phyloP scores from a whole-genome alignment of 92 coral and sea anemone species.

The Micromussa lordhowensis region DNA sequence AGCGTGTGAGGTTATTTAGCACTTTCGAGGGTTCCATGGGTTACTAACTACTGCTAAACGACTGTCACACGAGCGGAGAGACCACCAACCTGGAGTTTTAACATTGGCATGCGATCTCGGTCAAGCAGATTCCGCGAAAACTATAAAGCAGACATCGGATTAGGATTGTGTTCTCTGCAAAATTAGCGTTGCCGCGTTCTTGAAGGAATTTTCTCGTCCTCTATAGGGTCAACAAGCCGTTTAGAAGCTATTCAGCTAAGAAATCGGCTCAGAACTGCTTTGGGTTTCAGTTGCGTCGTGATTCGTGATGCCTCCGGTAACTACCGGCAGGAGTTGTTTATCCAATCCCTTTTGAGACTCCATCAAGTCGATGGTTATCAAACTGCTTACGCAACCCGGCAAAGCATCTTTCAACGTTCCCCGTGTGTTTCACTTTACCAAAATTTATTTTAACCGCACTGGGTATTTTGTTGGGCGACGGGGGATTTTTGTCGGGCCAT shows the following conservation, averaged over 20 bases:
- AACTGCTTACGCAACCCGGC: slow-evolving; percentile 2
- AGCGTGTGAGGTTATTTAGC: slow-evolving; percentile 32
- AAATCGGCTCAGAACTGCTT: slow-evolving; percentile 39
- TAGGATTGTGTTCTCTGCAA: background rate
- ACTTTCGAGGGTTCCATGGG: slow-evolving; percentile 27
- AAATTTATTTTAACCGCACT: slow-evolving; percentile 7
- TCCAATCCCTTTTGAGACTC: slow-evolving; percentile 10
- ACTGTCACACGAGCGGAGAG: slow-evolving; percentile 51
- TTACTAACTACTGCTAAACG: slow-evolving; percentile 72
- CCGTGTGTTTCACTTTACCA: background rate
- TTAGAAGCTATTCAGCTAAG: slow-evolving; percentile 39
- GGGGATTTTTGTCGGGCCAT: background rate
- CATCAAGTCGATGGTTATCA: slow-evolving; percentile 40
- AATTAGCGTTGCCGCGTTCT: slow-evolving; percentile 14
- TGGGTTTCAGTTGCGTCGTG: background rate
- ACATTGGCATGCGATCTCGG: slow-evolving; percentile 18
- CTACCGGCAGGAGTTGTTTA: slow-evolving; percentile 41
- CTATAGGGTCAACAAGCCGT: slow-evolving; percentile 51
- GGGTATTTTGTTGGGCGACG: background rate
- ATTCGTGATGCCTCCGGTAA: slow-evolving; percentile 29
- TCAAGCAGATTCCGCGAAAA: slow-evolving; percentile 28
- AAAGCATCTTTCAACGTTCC: slow-evolving; percentile 30
- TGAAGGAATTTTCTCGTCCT: slow-evolving; percentile 12
- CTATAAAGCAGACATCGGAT: slow-evolving; percentile 31
- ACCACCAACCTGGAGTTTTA: slow-evolving; percentile 69